These are phyloP conservation scores for Neopipo cinnamomea DNA, from an alignment of 2,113 vertebrate genomes.

Conservation along the genomic window DNA sequence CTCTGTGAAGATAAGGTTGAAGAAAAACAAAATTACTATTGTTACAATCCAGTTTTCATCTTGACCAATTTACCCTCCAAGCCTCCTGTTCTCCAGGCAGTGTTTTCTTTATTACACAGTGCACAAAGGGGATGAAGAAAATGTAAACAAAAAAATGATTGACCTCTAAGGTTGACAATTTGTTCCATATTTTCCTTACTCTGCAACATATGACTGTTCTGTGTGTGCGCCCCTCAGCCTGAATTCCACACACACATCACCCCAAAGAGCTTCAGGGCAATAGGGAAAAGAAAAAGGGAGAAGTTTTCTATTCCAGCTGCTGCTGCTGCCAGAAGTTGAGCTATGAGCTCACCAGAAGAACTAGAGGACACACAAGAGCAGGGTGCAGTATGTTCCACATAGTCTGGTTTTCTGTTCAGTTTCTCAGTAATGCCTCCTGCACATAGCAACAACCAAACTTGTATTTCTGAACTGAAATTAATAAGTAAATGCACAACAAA, in stretches of 20 bases:
- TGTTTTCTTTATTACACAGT: background rate
- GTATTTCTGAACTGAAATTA: background rate
- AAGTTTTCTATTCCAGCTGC: background rate
- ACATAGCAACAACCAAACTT: background rate
- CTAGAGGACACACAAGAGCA: background rate
- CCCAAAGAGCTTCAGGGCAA: background rate
- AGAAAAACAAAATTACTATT: constrained; percentile 1
- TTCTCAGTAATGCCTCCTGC: background rate
- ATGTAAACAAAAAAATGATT: background rate
- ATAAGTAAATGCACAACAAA: background rate
- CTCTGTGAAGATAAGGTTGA: background rate
- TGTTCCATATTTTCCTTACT: background rate
- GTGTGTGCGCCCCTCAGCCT: background rate
- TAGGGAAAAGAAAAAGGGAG: background rate
- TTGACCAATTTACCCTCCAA: background rate
- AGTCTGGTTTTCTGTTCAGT: background rate
- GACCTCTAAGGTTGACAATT: background rate
- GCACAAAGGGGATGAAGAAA: background rate
- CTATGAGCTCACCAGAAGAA: background rate
- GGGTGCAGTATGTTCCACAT: background rate
- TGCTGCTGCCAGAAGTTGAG: background rate
- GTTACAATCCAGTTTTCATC: background rate
- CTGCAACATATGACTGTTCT: background rate
- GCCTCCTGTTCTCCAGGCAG: background rate
- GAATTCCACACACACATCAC: background rate